A percentile compares a stretch with the other conserved stretches of the same genome.
phyloP scores from a whole-genome alignment of 2,113 vertebrate species.

The Catharus minimus region DNA sequence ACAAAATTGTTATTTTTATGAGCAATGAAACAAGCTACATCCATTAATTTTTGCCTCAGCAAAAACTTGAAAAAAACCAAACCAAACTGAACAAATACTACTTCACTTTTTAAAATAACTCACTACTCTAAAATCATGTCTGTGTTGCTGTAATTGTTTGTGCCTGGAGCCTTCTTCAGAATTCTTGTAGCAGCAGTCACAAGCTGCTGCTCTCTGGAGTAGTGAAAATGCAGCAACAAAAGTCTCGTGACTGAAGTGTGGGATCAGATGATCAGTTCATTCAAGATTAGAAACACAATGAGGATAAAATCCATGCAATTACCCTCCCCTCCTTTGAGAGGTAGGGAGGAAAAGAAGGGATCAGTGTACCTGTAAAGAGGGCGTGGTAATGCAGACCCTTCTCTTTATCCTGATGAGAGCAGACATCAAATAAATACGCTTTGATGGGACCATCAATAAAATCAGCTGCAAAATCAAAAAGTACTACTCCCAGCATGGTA shows the following conservation, averaged over 20 bases:
- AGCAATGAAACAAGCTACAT: neutral
- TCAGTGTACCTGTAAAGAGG: constrained; percentile 88
- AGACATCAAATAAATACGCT: constrained; percentile 97
- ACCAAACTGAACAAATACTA: neutral
- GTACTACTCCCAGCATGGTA: constrained; percentile 93
- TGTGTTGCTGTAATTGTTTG: neutral
- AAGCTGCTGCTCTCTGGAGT: constrained; percentile 44
- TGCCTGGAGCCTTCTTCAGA: neutral
- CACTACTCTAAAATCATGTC: neutral
- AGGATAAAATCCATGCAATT: neutral
- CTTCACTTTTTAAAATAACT: neutral
- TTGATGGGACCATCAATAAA: constrained; percentile 98
- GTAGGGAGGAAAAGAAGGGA: neutral
- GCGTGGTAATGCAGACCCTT: constrained; percentile 94
- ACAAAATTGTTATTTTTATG: neutral
- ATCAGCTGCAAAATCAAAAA: constrained; percentile 97
- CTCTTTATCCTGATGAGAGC: constrained; percentile 92
- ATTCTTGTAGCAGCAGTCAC: constrained; percentile 34
- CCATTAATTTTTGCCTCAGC: neutral
- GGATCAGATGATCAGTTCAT: constrained; percentile 68
- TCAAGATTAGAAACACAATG: constrained; percentile 1
- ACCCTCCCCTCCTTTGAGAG: neutral
- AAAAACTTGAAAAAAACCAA: neutral
- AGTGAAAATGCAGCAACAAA: constrained; percentile 10
- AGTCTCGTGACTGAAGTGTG: constrained; percentile 49